phyloP scores from a whole-genome alignment of 2,113 vertebrate genomes.

The Macrotus californicus region DNA sequence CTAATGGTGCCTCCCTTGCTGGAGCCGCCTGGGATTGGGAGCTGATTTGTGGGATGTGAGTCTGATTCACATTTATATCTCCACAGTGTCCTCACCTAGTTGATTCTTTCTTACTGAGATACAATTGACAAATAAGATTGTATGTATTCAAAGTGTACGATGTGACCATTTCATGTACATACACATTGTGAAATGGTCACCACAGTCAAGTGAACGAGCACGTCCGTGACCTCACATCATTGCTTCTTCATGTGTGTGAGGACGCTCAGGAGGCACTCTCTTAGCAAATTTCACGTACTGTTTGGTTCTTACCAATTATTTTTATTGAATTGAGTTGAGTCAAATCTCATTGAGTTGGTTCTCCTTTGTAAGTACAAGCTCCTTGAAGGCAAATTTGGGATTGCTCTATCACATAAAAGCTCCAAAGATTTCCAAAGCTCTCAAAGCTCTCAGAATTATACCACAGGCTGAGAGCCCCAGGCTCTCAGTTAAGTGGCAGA shows the following conservation, averaged over 20 bases:
- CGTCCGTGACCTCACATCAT: background rate
- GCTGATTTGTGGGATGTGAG: background rate
- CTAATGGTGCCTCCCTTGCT: background rate
- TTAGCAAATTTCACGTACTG: background rate
- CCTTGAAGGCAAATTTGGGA: background rate
- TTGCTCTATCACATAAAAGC: background rate
- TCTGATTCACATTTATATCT: background rate
- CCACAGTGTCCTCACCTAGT: background rate
- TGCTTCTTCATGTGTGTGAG: background rate
- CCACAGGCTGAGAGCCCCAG: background rate
- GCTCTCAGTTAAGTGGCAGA: background rate
- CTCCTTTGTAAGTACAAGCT: slow-evolving; percentile 22
- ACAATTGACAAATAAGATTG: background rate
- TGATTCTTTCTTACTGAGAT: background rate
- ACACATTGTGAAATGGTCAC: background rate
- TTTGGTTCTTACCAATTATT: background rate
- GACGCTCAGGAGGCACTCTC: background rate
- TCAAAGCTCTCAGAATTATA: background rate
- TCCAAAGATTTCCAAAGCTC: background rate
- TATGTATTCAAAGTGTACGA: background rate
- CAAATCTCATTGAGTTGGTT: background rate
- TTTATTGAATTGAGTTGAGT: background rate
- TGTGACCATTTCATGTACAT: background rate
- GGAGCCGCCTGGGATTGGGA: background rate
- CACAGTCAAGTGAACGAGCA: background rate